Conservation (phyloP, 2,888 invertebrate species). For the Lochmaea capreae region DNA sequence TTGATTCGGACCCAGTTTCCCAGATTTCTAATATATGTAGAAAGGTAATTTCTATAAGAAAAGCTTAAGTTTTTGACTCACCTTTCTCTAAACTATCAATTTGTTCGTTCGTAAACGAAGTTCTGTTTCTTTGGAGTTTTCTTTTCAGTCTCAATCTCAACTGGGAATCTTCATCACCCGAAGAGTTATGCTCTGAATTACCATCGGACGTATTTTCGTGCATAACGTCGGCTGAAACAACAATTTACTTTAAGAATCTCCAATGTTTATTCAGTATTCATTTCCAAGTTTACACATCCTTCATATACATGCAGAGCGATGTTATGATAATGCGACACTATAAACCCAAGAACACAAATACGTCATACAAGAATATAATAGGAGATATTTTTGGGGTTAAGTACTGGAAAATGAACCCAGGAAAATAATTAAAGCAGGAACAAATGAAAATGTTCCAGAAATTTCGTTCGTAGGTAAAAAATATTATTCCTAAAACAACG, state of each 20-base stretch:
- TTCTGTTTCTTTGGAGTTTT: conserved; percentile 96
- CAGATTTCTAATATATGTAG: no score
- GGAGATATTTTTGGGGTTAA: no score
- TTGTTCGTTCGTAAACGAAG: conserved; percentile 98
- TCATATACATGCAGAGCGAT: neutral
- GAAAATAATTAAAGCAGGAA: no score
- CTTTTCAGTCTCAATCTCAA: conserved; percentile 93
- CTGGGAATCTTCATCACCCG: conserved; percentile 91
- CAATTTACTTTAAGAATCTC: conserved; percentile 31
- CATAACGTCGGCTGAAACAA: conserved; percentile 67
- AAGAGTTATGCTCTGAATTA: conserved; percentile 91
- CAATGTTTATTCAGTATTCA: conserved; percentile 10
- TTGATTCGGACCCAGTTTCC: no score
- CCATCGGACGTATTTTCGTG: conserved; percentile 87
- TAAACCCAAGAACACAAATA: neutral
- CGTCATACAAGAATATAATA: neutral
- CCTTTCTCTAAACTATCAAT: conserved; percentile 99
- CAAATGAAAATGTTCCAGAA: no score
- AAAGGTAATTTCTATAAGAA: neutral
- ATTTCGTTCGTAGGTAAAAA: no score
- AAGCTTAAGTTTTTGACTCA: conserved; percentile 63
- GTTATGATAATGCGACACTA: neutral
- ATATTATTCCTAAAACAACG: no score
- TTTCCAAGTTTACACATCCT: conserved; percentile 10
- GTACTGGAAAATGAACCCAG: no score